Conservation (phyloP, 2,113 vertebrate genomes). For the Natator depressus region DNA sequence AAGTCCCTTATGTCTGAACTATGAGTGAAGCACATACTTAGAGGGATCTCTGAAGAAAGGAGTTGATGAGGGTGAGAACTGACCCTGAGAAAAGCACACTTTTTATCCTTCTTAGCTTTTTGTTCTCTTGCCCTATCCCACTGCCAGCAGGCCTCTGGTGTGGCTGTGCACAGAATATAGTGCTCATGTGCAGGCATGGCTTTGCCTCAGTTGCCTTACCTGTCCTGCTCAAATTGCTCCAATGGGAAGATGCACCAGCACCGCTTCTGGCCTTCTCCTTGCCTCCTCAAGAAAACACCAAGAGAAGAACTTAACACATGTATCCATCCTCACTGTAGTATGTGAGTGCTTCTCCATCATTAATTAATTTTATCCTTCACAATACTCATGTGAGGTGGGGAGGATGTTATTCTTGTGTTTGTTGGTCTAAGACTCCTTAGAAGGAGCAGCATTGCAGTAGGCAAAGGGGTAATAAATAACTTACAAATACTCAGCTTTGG, state of each 20-base stretch:
- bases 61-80: not conserved
- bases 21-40: not conserved
- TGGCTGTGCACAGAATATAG: not conserved
- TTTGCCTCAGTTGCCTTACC: not conserved
- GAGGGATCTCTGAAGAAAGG: not conserved
- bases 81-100: not conserved
- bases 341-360: not conserved
- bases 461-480: not conserved
- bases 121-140: not conserved
- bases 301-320: not conserved
- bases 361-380: not conserved
- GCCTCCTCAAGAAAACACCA: not conserved
- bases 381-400: not conserved
- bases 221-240: not conserved
- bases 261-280: not conserved
- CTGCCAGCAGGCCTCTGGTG: not conserved
- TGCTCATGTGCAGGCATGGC: not conserved
- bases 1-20: not conserved
- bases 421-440: not conserved
- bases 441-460: not conserved
- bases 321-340: not conserved
- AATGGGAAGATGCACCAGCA: not conserved
- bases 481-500: not conserved
- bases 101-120: not conserved
- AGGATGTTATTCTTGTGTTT: not conserved